Evolutionary conservation across 2,888 invertebrate genomes (phyloP).

Genomic region (Ctena decussata): DNA sequence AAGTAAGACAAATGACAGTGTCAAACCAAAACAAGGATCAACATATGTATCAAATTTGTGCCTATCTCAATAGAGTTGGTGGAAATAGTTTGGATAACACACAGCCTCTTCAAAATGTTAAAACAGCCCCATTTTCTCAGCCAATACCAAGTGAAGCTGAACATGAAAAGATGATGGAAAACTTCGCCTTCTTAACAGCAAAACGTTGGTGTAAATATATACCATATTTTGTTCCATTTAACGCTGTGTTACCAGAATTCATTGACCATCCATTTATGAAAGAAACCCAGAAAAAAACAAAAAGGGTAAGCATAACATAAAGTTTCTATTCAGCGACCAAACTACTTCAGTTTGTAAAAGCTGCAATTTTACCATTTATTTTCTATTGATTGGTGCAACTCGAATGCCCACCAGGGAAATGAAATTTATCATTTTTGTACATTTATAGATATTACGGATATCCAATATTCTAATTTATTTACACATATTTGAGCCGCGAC

Average conservation of each 20-base stretch:
- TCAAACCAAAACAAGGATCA: slow-evolving; percentile 44
- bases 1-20: slow-evolving; percentile 47
- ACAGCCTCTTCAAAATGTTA: slow-evolving; percentile 12
- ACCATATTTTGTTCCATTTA: not conserved
- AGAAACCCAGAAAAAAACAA: slow-evolving; percentile 3
- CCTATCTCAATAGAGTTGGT: slow-evolving; percentile 36
- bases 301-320: slow-evolving; percentile 15
- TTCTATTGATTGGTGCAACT: no score
- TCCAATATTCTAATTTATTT: no score
- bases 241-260: not conserved
- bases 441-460: no score
- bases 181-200: slow-evolving; percentile 16
- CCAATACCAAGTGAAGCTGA: slow-evolving; percentile 24
- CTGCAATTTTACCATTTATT: no score
- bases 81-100: slow-evolving; percentile 40
- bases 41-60: slow-evolving; percentile 55
- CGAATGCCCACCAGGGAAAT: no score
- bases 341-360: no score
- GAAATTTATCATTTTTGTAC: no score
- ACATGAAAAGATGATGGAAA: not conserved
- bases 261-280: slow-evolving; percentile 25
- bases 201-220: slow-evolving; percentile 16
- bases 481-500: no score
- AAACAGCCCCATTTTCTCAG: slow-evolving; percentile 19
- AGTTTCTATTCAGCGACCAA: not conserved